Base-by-base conservation (phyloP, 53 echinoderm and acorn worm species). In the Temnopleurus reevesii region DNA sequence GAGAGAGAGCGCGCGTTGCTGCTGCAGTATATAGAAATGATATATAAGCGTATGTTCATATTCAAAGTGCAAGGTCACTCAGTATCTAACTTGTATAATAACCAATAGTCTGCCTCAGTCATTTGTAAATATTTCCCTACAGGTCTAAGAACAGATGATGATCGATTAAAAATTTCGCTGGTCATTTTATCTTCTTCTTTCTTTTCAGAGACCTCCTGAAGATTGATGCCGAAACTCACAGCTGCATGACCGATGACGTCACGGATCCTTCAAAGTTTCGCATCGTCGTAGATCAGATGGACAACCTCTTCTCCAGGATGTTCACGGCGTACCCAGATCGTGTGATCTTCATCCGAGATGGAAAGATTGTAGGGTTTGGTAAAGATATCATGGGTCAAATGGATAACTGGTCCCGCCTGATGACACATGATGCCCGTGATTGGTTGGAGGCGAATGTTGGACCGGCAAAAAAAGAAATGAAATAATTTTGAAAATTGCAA, bases 311-410 rank as follows among this genome's bases (percentile, higher is more conserved):
- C 86, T 86, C 90, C 19, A 53, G 36, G 53, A 34, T 53, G 6
- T 95, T 89, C 91, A 87, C 84, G 36, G 95, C 95, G n/a, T 86
- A 92, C 86, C 95, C 95, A 27, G 95, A 95, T 81, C 89, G 93
- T 3, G 76, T 93, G 12, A 76, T 93, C 30, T 81, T 92, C 76
- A 66, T 95, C 23, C 88, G 91, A 25, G 85, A 77, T 21, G 93
- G 92, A 21, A 93, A 66, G 61, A 36, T 95, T 15, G 83, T 85
- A 17, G 92, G 83, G 53, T 54, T 95, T 12, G 91, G 95, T 17
- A 63, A 83, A 21, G 28, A 82, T 35, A 80, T 93, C 2, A 1
- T 53, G 4, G 53, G 26, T 8, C 95, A 95, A 55, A n/a, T 95
- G 86, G 0, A 46, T 2, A 25, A 89, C 10, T 90, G 92, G 24